Conservation (phyloP, 2,888 invertebrate species). For the Yponomeuta malinellus region DNA sequence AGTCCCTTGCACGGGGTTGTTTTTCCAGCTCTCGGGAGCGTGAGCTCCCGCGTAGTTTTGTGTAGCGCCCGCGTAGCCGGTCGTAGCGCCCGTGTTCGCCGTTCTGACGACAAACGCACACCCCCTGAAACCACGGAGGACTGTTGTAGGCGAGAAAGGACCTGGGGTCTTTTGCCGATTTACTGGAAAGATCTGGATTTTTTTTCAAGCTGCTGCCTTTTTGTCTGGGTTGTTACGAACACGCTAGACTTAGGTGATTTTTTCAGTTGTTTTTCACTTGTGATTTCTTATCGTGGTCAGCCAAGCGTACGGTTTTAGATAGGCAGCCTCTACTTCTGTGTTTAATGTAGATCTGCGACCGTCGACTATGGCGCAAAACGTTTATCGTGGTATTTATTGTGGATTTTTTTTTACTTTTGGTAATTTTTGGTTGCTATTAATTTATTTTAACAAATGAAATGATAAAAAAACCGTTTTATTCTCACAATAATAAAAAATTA, state of each 20-base stretch:
- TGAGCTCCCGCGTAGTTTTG: constrained; percentile 63
- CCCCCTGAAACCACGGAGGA: constrained; percentile 71
- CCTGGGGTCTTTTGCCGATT: neutral
- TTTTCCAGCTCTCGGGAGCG: constrained; percentile 68
- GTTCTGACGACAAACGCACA: constrained; percentile 85
- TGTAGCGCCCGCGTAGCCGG: constrained; percentile 71
- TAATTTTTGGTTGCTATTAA: neutral
- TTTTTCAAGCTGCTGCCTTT: constrained; percentile 3
- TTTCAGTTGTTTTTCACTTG: neutral
- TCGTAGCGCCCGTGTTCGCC: constrained; percentile 79
- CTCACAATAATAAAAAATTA: neutral
- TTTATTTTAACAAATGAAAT: neutral
- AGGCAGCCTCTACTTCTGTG: neutral
- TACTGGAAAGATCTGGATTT: neutral
- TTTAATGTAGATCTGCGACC: constrained; percentile 31
- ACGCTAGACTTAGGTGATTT: neutral
- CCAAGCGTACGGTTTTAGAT: neutral
- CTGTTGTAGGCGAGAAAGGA: constrained; percentile 32
- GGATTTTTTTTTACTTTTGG: constrained; percentile 12
- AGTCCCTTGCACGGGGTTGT: constrained; percentile 68
- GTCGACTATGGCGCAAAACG: constrained; percentile 58
- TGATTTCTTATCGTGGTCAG: neutral
- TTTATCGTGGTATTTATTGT: constrained; percentile 40
- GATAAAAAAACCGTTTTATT: neutral
- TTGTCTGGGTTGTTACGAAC: neutral